Base-by-base conservation (phyloP, 2,797 vertebrate genomes). In the Sylvilagus floridanus region DNA sequence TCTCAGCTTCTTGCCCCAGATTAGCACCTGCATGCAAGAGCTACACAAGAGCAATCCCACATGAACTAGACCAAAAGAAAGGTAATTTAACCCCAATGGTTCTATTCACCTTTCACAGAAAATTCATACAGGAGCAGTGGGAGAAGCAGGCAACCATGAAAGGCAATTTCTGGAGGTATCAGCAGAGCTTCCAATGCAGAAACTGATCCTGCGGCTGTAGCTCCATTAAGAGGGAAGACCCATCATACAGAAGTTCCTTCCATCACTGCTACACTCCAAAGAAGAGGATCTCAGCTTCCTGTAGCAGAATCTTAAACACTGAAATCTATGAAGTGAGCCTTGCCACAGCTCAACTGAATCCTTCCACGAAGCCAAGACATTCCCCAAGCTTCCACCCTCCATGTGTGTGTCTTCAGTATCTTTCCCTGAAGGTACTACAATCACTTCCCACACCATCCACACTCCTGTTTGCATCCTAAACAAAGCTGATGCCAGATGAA, bases 241-340 rank as follows among this genome's bases (percentile, higher is more conserved):
- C 66, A n/a, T 21, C 77, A 73, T 73, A 65, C 4, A 5, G 37
- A 21, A 5, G 26, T 32, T 75, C 68, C 83, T 84, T 66, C 52
- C 9, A 28, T 85, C 84, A 37, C 57, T 3, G 54, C 4, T 82
- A 90, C 12, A 66, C 7, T 26, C 68, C 69, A 57, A 68, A 90
- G 12, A 79, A 68, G 22, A 52, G 17, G n/a, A 96, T 35, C 77
- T 96, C 90, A 94, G 84, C 77, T 78, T 71, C 37, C 76, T 90
- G 95, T 57, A n/a, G 47, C 71, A 81, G 85, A 71, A 72, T 79
- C 62, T 60, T 76, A 88, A 90, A 79, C 81, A 88, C 24, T 57
- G 84, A 91, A 95, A 90, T 35, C 13, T 65, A 77, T 16, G 32
- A 81, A 42, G 69, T 37, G 65, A 94, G 32, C 50, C 88, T 69